Conservation (phyloP, 2,888 invertebrate species). For the Agonopterix arenella region DNA sequence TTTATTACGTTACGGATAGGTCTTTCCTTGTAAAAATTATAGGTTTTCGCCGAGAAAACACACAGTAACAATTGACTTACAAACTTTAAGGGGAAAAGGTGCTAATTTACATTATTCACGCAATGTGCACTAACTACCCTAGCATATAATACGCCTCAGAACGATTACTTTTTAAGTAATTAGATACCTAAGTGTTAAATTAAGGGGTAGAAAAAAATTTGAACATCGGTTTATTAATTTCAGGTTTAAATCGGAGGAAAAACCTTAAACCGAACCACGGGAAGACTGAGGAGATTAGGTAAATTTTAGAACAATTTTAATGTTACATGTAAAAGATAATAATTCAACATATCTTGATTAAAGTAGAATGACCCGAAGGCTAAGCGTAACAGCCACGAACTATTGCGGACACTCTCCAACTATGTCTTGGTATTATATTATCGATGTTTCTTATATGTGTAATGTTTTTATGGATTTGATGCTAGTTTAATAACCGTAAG, state of each 20-base stretch:
- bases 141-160: background rate
- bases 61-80: background rate
- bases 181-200: background rate
- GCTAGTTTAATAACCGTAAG: too few species aligned
- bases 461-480: too few species aligned
- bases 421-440: too few species aligned
- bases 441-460: too few species aligned
- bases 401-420: too few species aligned
- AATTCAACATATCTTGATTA: background rate
- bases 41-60: background rate
- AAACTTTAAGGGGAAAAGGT: background rate
- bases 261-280: conserved; percentile 37
- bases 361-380: too few species aligned
- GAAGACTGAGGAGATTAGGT: conserved; percentile 50
- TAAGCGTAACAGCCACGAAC: too few species aligned
- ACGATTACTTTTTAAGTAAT: background rate
- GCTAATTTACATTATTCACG: background rate
- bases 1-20: too few species aligned
- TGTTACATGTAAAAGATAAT: background rate
- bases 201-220: conserved; percentile 19
- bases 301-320: conserved; percentile 19
- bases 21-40: too few species aligned
- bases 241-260: conserved; percentile 58
- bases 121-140: background rate
- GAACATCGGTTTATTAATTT: conserved; percentile 53